Evolutionary conservation across 2,113 vertebrate species (phyloP), one percentile per base, ranked within the genome.

Genomic region (Xiphias gladius): DNA sequence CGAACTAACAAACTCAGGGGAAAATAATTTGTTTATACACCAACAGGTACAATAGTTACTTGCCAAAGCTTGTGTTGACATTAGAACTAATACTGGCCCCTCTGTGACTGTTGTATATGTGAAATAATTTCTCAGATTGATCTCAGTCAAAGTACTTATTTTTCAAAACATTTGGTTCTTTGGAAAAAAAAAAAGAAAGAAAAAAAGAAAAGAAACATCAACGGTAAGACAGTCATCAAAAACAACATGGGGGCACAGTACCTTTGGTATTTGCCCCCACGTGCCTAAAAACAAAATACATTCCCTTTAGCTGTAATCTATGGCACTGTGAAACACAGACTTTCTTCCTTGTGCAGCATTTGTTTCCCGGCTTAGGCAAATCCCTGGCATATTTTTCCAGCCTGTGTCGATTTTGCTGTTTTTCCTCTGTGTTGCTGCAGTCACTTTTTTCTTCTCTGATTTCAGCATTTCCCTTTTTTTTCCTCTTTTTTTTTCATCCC

Each of bases 331-430:
- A 82, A 69, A 66, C 73, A 72, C 78, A 84, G 63, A 79, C 37
- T 14, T 63, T 77, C 48, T n/a, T 62, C 28, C 73, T 80, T 46
- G 63, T 84, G 86, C 69, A 69, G 73, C 73, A 74, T 85, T 86
- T 91, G 77, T 85, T 90, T 77, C 66, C 64, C 30, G 55, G 78
- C 57, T 91, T 74, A 69, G 64, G 73, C 77, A 89, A 83, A 89
- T 92, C 88, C 74, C 41, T 59, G 67, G 79, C 86, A 91, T 90
- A 86, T 89, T 94, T 91, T 84, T 67, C 69, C 64, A 83, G 68
- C 84, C 80, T 82, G 52, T 79, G 69, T 88, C 81, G 75, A 82
- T 78, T 88, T 75, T 75, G 35, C 46, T 41, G 7, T 32, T 39
- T 46, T 64, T 62, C 62, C 13, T 65, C 43, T 16, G 55, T 69